Conservation (phyloP, 2,888 invertebrate genomes). For the Philonicus albiceps region DNA sequence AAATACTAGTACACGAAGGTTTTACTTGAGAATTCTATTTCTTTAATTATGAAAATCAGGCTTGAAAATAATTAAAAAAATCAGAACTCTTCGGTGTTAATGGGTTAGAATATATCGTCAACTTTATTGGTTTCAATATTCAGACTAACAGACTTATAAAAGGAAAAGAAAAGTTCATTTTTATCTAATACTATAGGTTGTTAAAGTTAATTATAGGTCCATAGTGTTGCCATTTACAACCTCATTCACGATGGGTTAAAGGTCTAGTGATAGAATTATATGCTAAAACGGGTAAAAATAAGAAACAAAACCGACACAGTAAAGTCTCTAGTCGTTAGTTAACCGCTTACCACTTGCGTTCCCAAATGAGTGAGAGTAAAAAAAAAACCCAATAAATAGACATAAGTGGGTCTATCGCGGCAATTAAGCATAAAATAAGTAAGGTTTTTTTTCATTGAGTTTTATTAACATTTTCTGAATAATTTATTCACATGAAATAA, state of each 20-base stretch:
- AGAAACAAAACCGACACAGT: background rate
- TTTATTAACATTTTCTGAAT: background rate
- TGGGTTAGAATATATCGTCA: no score
- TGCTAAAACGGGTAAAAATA: background rate
- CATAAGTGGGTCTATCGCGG: background rate
- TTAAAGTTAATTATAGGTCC: background rate
- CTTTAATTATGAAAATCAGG: no score
- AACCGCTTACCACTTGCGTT: background rate
- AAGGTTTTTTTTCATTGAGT: background rate
- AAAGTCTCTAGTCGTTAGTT: background rate
- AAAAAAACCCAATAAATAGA: background rate
- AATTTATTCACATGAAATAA: constrained; percentile 10
- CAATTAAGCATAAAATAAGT: background rate
- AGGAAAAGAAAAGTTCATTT: background rate
- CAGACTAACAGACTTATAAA: background rate
- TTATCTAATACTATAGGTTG: background rate
- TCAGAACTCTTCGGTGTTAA: no score
- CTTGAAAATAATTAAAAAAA: no score
- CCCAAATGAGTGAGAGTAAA: background rate
- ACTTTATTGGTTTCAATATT: no score
- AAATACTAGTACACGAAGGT: no score
- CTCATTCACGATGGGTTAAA: background rate
- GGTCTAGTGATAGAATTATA: background rate
- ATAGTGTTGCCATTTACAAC: background rate
- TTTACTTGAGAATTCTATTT: no score